phyloP scores from a whole-genome alignment of 2,888 invertebrate species.

The Incurvaria masculella region DNA sequence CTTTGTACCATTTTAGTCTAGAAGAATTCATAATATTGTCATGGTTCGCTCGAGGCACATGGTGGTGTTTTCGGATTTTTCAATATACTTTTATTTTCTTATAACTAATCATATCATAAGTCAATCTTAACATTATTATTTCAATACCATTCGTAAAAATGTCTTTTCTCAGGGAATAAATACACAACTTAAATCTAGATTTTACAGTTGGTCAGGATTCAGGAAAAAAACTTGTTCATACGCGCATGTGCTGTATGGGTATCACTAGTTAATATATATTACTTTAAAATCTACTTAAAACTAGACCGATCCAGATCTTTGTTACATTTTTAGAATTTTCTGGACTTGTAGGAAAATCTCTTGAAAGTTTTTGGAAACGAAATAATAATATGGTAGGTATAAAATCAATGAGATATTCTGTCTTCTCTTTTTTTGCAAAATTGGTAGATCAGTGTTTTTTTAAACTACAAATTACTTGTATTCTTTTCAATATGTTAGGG shows the following conservation, averaged over 20 bases:
- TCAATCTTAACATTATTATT: slow-evolving; percentile 51
- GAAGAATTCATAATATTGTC: slow-evolving; percentile 39
- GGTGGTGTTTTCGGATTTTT: slow-evolving; percentile 48
- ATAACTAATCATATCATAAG: slow-evolving; percentile 24
- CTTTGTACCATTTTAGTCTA: slow-evolving; percentile 24
- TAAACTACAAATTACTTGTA: too few relatives aligned
- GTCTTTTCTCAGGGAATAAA: slow-evolving; percentile 50
- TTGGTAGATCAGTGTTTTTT: too few relatives aligned
- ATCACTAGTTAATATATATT: background rate
- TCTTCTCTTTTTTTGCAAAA: too few relatives aligned
- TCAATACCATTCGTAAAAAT: slow-evolving; percentile 55
- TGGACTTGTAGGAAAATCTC: too few relatives aligned
- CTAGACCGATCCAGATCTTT: too few relatives aligned
- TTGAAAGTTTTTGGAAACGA: too few relatives aligned
- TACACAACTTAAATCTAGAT: slow-evolving; percentile 43
- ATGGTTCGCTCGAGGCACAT: slow-evolving; percentile 43
- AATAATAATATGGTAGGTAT: too few relatives aligned
- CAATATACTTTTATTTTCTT: slow-evolving; percentile 34
- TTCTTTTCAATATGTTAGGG: too few relatives aligned
- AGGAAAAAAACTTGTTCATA: slow-evolving; percentile 29
- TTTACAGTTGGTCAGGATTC: slow-evolving; percentile 51
- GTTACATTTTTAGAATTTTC: too few relatives aligned
- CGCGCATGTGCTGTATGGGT: background rate
- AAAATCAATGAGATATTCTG: too few relatives aligned
- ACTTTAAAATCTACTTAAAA: slow-evolving; percentile 8